Evolutionary conservation across 2,113 vertebrate species (phyloP), one percentile per base, ranked within the genome.

Genomic region (Diphyllodes magnificus): DNA sequence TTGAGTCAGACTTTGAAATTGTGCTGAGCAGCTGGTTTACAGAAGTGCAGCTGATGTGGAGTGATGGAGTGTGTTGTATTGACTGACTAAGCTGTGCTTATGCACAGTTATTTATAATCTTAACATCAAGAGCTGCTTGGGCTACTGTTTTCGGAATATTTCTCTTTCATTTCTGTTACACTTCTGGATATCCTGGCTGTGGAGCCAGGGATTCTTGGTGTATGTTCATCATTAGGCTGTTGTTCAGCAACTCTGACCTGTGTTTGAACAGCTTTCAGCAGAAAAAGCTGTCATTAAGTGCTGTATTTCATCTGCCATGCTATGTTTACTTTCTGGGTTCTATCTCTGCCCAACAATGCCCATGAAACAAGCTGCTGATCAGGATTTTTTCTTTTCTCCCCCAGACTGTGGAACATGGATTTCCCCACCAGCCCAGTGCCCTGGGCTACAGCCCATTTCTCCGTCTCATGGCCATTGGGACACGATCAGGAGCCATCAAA

Each of bases 371-470:
- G 42, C 42, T 65, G 33, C 54, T 91, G 44, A 39, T 37, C 0
- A 6, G 77, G 18, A 35, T 91, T 95, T 96, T 69, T 4, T 27
- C 86, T 97, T 64, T 68, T 94, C 96, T 94, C 49, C 59, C 13
- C 42, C 96, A 99, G 99, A 99, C 99, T 0, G 99, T 99, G 92
- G 99, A 99, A 85, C 99, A 99, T 98, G 99, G 99, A 71, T 99
- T 99, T 97, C 99, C 99, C 6, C 99, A 99, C 95, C 99, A 99
- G 95, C 99, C 99, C 95, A 99, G 99, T 6, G 99, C 99, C n/a
- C 97, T 99, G 61, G 99, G 99, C 66, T 99, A 98, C 76, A 99
- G 99, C 95, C 97, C 98, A 0, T 98, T 97, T 33, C 98, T 99
- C 31, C 98, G 91, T 51, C 98, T 99, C 71, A 98, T 99, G 98